Percentiles rank a stretch among this genome's conserved stretches.
Evolutionary conservation across 2,113 vertebrate genomes (phyloP).

Genomic region (Bungarus multicinctus): DNA sequence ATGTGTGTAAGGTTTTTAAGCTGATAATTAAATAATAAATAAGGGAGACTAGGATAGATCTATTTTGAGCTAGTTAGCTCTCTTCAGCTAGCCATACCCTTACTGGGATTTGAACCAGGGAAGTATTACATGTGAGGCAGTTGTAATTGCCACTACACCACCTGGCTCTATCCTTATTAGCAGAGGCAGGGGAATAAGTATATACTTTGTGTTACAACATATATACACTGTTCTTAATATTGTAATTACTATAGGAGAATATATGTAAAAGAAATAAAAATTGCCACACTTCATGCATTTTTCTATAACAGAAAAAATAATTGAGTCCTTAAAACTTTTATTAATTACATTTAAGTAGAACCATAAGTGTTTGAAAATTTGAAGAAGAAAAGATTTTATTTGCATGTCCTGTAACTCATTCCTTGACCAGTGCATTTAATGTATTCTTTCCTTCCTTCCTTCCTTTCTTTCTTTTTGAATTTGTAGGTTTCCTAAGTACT

Average conservation of each 20-base stretch:
- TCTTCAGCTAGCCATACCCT: no score
- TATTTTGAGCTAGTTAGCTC: no score
- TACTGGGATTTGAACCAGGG: no score
- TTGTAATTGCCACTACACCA: no score
- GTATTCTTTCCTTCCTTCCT: neutral
- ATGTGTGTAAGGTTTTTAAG: no score
- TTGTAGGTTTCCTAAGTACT: constrained; percentile 91
- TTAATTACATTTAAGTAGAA: constrained; percentile 41
- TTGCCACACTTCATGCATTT: neutral
- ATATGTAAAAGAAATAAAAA: constrained; percentile 8
- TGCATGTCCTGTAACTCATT: constrained; percentile 41
- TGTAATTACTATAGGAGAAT: neutral
- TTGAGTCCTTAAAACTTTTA: neutral
- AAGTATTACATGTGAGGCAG: no score
- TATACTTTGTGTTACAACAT: no score
- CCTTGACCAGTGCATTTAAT: constrained; percentile 24
- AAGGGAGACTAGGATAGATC: no score
- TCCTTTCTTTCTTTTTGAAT: neutral
- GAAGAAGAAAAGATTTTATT: constrained; percentile 24
- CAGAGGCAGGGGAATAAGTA: no score
- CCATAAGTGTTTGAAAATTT: constrained; percentile 25
- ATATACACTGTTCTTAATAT: neutral
- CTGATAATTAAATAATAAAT: no score
- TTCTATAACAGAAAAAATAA: constrained; percentile 6
- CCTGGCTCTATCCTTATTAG: no score